Conservation (phyloP, 2,888 invertebrate genomes). For the Drosophila formosana region DNA sequence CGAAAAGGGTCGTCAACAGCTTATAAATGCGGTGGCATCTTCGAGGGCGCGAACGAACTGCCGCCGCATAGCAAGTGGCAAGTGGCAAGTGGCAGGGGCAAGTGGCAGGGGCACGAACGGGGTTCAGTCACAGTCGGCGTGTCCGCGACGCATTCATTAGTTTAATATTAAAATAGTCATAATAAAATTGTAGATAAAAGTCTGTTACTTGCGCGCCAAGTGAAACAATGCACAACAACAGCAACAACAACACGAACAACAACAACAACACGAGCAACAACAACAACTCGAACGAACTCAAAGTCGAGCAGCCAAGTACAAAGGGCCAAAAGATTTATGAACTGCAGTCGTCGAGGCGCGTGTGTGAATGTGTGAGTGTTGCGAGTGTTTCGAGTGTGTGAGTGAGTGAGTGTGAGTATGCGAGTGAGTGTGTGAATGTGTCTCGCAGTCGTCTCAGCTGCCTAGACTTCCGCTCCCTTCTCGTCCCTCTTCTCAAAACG, state of each 20-base stretch:
- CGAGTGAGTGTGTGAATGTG: constrained; percentile 38
- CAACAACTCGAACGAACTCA: constrained; percentile 34
- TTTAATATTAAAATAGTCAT: constrained; percentile 80
- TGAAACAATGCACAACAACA: constrained; percentile 65
- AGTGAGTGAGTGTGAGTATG: constrained; percentile 11
- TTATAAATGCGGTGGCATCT: constrained; percentile 55
- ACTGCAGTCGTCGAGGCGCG: constrained; percentile 59
- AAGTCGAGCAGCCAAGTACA: constrained; percentile 57
- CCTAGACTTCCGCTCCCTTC: constrained; percentile 3
- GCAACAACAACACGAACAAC: constrained; percentile 26
- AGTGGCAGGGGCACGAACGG: neutral
- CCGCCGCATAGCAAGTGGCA: constrained; percentile 35
- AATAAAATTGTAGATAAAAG: constrained; percentile 78
- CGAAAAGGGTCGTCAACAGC: constrained; percentile 72
- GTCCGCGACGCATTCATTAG: constrained; percentile 77
- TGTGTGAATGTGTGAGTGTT: constrained; percentile 25
- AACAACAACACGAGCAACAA: constrained; percentile 18
- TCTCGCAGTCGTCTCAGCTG: constrained; percentile 49
- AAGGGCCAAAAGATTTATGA: constrained; percentile 77
- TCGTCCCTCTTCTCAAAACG: neutral
- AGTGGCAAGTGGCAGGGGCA: constrained; percentile 3
- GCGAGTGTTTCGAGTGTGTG: constrained; percentile 9
- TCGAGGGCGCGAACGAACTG: constrained; percentile 45
- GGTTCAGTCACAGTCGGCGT: constrained; percentile 64
- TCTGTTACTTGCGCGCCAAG: constrained; percentile 50